Conservation (phyloP, 2,797 vertebrate species). For the Premnoplex brunnescens region DNA sequence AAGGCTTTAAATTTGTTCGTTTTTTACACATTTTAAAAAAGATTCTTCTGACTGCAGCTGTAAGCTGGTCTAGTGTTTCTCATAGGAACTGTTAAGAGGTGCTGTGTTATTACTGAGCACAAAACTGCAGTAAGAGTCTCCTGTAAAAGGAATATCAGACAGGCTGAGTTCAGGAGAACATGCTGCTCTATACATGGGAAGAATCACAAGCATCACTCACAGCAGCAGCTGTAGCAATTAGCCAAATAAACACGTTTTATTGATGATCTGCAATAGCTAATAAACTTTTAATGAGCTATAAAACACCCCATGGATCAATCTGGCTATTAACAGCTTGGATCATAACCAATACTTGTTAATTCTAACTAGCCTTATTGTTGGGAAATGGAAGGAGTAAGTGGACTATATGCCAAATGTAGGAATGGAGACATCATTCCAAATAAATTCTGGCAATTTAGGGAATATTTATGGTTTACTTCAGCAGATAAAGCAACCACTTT, state of each 20-base stretch:
- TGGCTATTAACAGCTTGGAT: constrained; percentile 52
- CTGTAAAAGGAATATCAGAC: not conserved
- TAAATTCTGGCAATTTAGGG: not conserved
- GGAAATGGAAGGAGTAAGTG: not conserved
- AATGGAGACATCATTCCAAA: not conserved
- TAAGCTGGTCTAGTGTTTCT: not conserved
- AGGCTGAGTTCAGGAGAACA: not conserved
- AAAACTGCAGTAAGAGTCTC: not conserved
- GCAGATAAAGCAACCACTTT: not conserved
- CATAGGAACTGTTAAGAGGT: not conserved
- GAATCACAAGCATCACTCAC: not conserved
- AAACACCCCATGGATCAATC: constrained; percentile 34
- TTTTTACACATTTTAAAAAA: not conserved
- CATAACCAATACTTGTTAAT: constrained; percentile 24
- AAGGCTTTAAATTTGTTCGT: not conserved
- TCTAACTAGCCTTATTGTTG: constrained; percentile 21
- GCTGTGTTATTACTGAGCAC: not conserved
- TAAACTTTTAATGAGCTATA: constrained; percentile 54
- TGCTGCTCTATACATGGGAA: not conserved
- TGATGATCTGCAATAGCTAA: constrained; percentile 56
- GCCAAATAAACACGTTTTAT: constrained; percentile 46
- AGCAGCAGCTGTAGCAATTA: constrained; percentile 60
- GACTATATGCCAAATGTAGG: not conserved
- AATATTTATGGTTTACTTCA: not conserved
- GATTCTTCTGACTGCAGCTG: not conserved